These are phyloP conservation scores for Notiomystis cincta DNA, from an alignment of 2,113 vertebrate species.

Conservation along the genomic window DNA sequence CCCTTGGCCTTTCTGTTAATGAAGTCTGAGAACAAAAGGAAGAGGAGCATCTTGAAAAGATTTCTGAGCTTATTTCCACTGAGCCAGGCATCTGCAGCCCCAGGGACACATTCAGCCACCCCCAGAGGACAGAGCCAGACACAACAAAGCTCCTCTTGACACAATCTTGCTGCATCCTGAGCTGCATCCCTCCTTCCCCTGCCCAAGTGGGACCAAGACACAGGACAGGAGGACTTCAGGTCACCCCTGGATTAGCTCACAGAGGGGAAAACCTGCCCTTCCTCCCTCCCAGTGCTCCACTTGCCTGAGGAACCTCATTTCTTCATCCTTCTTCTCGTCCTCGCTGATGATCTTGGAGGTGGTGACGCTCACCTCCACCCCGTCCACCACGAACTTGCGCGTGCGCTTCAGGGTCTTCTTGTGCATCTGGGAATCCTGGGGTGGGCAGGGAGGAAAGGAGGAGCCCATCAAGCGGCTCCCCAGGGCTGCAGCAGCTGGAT, in stretches of 20 bases:
- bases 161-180: not conserved
- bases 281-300: not conserved
- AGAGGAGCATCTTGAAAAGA: not conserved
- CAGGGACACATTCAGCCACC: not conserved
- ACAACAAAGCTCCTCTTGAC: not conserved
- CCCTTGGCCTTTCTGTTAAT: not conserved
- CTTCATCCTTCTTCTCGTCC: constrained; percentile 96
- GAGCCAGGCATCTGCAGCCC: not conserved
- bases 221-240: not conserved
- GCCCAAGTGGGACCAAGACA: not conserved
- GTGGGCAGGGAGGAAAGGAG: not conserved
- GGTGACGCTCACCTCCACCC: constrained; percentile 93
- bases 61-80: not conserved
- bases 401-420: constrained; percentile 95
- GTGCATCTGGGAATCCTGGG: constrained; percentile 77
- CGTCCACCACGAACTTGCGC: constrained; percentile 89
- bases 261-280: not conserved
- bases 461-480: not conserved
- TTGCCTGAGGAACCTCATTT: constrained; percentile 95
- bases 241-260: fast-evolving
- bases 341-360: constrained; percentile 96
- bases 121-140: not conserved
- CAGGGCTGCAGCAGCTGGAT: not conserved
- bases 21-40: not conserved
- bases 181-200: not conserved